phyloP scores from a whole-genome alignment of 2,797 vertebrate genomes.

The Sebastiscus tertius region DNA sequence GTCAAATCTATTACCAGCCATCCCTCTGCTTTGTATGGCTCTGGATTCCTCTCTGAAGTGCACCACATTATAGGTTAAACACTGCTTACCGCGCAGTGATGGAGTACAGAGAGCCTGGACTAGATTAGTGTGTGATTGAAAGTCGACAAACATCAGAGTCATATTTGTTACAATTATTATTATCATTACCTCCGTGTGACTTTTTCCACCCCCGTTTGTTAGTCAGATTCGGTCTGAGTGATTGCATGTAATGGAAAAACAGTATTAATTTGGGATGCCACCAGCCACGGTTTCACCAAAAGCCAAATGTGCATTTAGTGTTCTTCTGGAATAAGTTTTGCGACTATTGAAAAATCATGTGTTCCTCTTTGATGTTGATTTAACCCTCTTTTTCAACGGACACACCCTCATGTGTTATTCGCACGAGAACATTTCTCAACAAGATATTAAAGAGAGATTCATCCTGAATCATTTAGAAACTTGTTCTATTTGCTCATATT shows the following conservation, averaged over 20 bases:
- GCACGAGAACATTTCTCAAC: neutral
- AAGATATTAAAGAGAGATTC: neutral
- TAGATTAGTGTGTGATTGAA: slow-evolving; percentile 49
- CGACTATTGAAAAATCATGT: slow-evolving; percentile 17
- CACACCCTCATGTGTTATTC: neutral
- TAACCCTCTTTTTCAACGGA: neutral
- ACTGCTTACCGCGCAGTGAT: slow-evolving; percentile 36
- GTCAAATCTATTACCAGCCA: slow-evolving; percentile 46
- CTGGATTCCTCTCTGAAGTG: slow-evolving; percentile 31
- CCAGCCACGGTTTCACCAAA: slow-evolving; percentile 7
- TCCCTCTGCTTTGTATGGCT: slow-evolving; percentile 37
- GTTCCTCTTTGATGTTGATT: slow-evolving; percentile 34
- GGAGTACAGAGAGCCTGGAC: slow-evolving; percentile 39
- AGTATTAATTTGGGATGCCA: neutral
- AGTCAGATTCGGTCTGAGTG: slow-evolving; percentile 44
- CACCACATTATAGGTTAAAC: slow-evolving; percentile 41
- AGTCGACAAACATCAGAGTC: slow-evolving; percentile 53
- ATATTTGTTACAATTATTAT: slow-evolving; percentile 60
- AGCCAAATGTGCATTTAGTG: slow-evolving; percentile 34
- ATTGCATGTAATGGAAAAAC: slow-evolving; percentile 43
- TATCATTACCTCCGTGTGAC: slow-evolving; percentile 53
- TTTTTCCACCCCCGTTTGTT: slow-evolving; percentile 37
- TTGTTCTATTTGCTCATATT: neutral
- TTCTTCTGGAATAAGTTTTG: slow-evolving; percentile 6
- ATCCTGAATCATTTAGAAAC: neutral